phyloP scores from a whole-genome alignment of 2,113 vertebrate genomes.

The Todiramphus saurophagus region DNA sequence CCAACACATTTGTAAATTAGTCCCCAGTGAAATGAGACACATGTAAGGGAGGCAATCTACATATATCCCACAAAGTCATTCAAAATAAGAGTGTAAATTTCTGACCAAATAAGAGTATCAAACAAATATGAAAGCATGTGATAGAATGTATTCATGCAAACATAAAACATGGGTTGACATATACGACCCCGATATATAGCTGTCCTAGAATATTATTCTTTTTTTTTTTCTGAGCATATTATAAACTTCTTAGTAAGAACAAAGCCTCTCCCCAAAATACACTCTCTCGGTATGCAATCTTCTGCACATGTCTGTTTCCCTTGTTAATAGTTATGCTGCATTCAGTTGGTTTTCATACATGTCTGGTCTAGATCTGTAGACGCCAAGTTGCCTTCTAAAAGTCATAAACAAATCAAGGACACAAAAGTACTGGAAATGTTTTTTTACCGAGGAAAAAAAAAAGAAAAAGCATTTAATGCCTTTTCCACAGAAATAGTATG shows the following conservation, averaged over 20 bases:
- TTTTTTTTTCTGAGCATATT: background rate
- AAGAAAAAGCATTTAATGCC: background rate
- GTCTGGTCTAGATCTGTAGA: accelerated
- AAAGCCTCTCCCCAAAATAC: background rate
- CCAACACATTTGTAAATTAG: background rate
- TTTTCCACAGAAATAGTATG: background rate
- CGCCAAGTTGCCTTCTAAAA: background rate
- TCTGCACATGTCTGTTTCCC: accelerated
- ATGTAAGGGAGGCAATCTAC: background rate
- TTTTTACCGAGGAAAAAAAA: background rate
- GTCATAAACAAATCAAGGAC: background rate
- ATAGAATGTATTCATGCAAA: background rate
- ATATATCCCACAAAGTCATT: background rate
- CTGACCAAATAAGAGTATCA: background rate
- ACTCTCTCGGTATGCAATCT: accelerated
- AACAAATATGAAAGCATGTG: background rate
- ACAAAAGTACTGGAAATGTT: background rate
- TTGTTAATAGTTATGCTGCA: background rate
- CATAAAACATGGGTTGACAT: no score
- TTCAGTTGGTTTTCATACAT: background rate
- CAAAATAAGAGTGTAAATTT: background rate
- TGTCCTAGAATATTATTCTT: background rate
- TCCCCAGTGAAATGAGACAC: background rate
- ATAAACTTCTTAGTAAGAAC: background rate
- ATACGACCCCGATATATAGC: background rate